Evolutionary conservation across 2,113 vertebrate species (phyloP), one percentile per base, ranked within the genome.

Genomic region (Malurus cyaneus): DNA sequence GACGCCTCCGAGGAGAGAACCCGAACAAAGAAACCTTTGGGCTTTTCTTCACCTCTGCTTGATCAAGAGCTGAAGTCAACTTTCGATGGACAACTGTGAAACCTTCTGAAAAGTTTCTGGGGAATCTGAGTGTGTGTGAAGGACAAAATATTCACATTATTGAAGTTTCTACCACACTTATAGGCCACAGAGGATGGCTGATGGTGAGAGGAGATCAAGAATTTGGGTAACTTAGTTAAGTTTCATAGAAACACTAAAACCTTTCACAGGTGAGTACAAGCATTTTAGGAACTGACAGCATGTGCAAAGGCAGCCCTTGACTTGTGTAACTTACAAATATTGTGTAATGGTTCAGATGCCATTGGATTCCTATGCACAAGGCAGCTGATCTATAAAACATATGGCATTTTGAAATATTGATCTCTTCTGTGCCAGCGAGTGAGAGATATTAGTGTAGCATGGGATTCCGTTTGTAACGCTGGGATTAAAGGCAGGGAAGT

Each of bases 331-430:
- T 89, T 92, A 88, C 23, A 95, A 86, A 88, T 81, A 94, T 18
- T 94, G 53, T 77, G 70, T 80, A 95, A 96, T 92, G 76, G 72
- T 87, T 95, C 74, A 92, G 85, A 91, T 94, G 76, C 74, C 82
- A 80, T 57, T 95, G 94, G 92, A 93, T 95, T 97, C 94, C 95
- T 96, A 96, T 95, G 92, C 93, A 96, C 85, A 74, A 94, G 56
- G 61, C 93, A 73, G 82, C 44, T 88, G 96, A 98, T 98, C 96
- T 98, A 97, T 97, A 97, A 98, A 97, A 97, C 95, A 97, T 97
- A 97, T 80, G 92, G 97, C 91, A 94, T 97, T 98, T 97, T 98
- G 96, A 98, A 98, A 98, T 98, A 98, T 98, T 96, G 97, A 98
- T 98, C 97, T 97, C 92, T 96, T 97, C 92, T 94, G 91, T 96